Evolutionary conservation across 2,888 invertebrate genomes (phyloP), one percentile per base, ranked within the genome.

Genomic region (Aplocera efformata): DNA sequence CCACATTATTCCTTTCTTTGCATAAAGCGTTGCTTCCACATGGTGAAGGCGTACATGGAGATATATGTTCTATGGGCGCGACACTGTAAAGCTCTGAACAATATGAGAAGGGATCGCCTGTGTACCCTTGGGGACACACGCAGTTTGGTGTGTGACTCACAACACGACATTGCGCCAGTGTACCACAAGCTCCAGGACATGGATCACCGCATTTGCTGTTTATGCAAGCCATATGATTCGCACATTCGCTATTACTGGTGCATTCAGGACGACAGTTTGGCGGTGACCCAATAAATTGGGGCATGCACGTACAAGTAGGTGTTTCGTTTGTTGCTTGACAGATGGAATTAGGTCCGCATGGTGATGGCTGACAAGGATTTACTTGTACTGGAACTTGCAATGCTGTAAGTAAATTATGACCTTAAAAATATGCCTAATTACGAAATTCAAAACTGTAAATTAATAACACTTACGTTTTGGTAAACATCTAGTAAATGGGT

Each of bases 211-310:
- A 95, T 80, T 93, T 94, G 58, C 90, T 91, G 63, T 92, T 92
- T 23, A 93, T 91, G 63, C 94, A 94, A 8, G 94, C 92, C 63
- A 90, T 81, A 59, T 92, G 82, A 54, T 86, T 90, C 0, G 90
- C 56, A 64, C 94, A 94, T 78, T 94, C 93, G 40, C 91, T 91
- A 66, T 93, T 94, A 48, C 92, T 90, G 13, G 92, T 84, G 69
- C 94, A 94, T 80, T 94, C 93, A 7, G 94, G 94, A 45, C 92
- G 88, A 70, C 94, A 94, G 52, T 90, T 92, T 11, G 93, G 92
- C 17, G 94, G 94, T 35, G 88, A 72, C 39, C 94, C 94, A 17
- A 90, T 88, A 69, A 90, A 94, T 54, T 92, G 90, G 10, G 90
- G 80, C 53, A 92, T 78, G 66, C 95, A 95, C 8, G 92, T 90